phyloP scores from a whole-genome alignment of 2,113 vertebrate species.

The Amblyopsis rosae region DNA sequence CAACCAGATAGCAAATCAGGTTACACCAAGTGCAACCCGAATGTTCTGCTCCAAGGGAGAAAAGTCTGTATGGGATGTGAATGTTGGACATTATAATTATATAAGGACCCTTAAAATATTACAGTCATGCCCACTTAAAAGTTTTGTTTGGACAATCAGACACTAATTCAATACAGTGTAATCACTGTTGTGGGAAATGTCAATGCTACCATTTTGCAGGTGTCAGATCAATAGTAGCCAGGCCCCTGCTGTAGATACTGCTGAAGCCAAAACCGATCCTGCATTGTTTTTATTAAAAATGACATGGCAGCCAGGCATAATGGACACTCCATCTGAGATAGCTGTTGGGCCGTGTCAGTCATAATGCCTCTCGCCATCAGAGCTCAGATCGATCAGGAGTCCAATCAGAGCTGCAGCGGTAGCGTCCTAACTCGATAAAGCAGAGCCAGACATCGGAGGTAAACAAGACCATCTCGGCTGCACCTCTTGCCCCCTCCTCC shows the following conservation, averaged over 20 bases:
- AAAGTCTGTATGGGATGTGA: no score
- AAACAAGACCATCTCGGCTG: conserved; percentile 72
- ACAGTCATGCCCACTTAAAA: no score
- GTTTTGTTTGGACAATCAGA: not conserved
- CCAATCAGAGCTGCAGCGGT: conserved; percentile 54
- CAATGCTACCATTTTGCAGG: conserved; percentile 55
- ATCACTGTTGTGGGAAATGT: conserved; percentile 55
- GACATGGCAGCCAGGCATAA: conserved; percentile 59
- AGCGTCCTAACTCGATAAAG: conserved; percentile 76
- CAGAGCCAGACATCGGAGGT: conserved; percentile 70
- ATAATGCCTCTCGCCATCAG: conserved; percentile 66
- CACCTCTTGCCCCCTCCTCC: conserved; percentile 28
- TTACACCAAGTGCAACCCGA: no score
- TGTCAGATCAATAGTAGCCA: conserved; percentile 50
- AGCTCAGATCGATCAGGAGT: conserved; percentile 67
- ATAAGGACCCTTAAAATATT: no score
- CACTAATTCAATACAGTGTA: conserved; percentile 39
- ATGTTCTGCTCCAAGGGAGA: no score
- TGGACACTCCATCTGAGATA: conserved; percentile 58
- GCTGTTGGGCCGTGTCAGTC: conserved; percentile 67
- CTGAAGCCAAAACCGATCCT: conserved; percentile 44
- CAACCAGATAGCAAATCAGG: no score
- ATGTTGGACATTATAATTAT: no score
- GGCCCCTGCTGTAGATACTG: conserved; percentile 25
- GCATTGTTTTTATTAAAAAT: conserved; percentile 57